phyloP scores from a whole-genome alignment of 2,797 vertebrate genomes.

The Enteromius anoplus region DNA sequence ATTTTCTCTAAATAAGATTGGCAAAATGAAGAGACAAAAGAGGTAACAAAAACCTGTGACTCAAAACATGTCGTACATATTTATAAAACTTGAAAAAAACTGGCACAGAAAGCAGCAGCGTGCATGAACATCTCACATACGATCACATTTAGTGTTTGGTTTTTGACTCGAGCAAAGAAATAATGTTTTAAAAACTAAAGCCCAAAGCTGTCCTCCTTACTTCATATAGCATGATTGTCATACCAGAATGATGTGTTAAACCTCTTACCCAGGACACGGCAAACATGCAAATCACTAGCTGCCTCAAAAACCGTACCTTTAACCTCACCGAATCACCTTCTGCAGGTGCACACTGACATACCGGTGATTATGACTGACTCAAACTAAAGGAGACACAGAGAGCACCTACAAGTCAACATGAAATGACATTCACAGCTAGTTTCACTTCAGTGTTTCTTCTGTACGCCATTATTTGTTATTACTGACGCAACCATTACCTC shows the following conservation, averaged over 20 bases:
- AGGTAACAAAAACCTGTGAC: background rate
- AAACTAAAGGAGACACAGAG: background rate
- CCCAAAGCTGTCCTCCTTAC: background rate
- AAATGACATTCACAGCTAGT: background rate
- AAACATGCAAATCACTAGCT: constrained; percentile 20
- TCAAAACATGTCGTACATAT: background rate
- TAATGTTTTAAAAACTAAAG: background rate
- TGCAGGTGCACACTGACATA: background rate
- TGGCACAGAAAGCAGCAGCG: constrained; percentile 3
- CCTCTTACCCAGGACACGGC: background rate
- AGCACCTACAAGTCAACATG: background rate
- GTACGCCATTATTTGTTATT: background rate
- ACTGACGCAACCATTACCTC: background rate
- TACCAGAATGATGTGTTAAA: constrained; percentile 12
- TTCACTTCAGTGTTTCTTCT: background rate
- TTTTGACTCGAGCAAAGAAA: background rate
- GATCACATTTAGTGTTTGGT: constrained; percentile 16
- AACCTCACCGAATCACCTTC: background rate
- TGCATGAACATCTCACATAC: background rate
- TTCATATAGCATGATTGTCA: constrained; percentile 7
- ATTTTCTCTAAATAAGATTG: background rate
- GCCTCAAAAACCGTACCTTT: background rate
- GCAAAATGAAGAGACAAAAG: background rate
- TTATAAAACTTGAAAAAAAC: background rate
- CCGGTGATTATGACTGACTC: no score